phyloP scores from a whole-genome alignment of 2,113 vertebrate species.

The Plestiodon gilberti region DNA sequence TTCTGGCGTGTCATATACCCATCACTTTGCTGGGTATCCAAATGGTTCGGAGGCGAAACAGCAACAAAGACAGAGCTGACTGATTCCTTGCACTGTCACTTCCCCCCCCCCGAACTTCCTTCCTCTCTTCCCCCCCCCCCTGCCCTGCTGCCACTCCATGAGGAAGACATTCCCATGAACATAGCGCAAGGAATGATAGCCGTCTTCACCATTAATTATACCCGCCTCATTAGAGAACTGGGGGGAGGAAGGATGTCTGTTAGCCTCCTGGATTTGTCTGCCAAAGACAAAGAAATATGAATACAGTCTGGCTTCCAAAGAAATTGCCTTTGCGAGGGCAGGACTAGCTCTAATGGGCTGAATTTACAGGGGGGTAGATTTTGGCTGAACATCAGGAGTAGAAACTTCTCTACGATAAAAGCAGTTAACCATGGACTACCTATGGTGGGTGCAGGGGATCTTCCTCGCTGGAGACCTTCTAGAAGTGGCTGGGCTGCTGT shows the following conservation, averaged over 20 bases:
- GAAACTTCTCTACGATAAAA: no score
- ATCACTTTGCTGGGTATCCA: background rate
- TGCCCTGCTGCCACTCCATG: background rate
- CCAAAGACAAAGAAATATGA: background rate
- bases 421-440: no score
- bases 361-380: no score
- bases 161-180: rapidly evolving
- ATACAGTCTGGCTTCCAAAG: background rate
- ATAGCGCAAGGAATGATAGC: background rate
- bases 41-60: rapidly evolving
- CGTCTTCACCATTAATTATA: background rate
- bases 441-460: no score
- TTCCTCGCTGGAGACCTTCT: no score
- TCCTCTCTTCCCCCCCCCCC: background rate
- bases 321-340: background rate
- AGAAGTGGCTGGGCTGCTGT: no score
- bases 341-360: background rate
- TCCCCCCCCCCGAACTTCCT: background rate
- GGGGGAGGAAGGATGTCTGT: background rate
- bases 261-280: background rate
- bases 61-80: background rate
- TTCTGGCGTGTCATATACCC: rapidly evolving
- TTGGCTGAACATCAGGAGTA: no score
- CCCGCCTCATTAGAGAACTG: background rate
- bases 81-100: background rate